A percentile compares a stretch with the other conserved stretches of the same genome.
These are phyloP conservation scores for Xyrauchen texanus DNA, from an alignment of 2,113 vertebrate species.

Conservation along the genomic window DNA sequence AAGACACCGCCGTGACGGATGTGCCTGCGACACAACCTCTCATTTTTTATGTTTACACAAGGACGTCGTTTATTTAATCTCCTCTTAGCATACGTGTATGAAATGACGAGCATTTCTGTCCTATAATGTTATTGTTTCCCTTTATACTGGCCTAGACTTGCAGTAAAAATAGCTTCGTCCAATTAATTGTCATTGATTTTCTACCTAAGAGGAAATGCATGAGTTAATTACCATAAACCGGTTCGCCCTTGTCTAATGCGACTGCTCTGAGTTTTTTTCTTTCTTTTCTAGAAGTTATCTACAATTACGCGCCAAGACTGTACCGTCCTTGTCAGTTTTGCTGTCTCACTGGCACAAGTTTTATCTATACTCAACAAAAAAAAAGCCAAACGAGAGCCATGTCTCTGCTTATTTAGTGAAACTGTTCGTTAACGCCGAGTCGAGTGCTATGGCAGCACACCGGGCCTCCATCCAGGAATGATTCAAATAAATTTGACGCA, in stretches of 20 bases:
- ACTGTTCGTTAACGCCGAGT: background rate
- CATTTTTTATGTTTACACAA: background rate
- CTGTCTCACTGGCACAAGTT: background rate
- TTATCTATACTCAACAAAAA: background rate
- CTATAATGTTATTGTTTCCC: background rate
- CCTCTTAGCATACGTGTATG: background rate
- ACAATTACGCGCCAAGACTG: background rate
- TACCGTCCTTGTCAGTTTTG: background rate
- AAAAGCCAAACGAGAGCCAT: constrained; percentile 2
- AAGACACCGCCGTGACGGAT: background rate
- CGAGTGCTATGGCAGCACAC: background rate
- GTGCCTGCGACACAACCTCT: background rate
- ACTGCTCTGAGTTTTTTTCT: background rate
- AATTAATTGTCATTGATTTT: background rate
- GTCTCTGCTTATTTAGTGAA: background rate
- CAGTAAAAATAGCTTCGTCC: background rate
- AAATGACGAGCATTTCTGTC: background rate
- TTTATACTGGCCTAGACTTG: background rate
- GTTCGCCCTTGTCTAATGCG: constrained; percentile 16
- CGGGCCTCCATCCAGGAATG: background rate
- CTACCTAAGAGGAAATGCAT: background rate
- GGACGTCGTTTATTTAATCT: constrained; percentile 6
- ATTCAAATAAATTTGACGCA: constrained; percentile 20
- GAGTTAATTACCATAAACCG: constrained; percentile 30
- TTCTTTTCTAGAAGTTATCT: background rate